phyloP scores from a whole-genome alignment of 2,888 invertebrate species.

The Arrhopalites spinosus region DNA sequence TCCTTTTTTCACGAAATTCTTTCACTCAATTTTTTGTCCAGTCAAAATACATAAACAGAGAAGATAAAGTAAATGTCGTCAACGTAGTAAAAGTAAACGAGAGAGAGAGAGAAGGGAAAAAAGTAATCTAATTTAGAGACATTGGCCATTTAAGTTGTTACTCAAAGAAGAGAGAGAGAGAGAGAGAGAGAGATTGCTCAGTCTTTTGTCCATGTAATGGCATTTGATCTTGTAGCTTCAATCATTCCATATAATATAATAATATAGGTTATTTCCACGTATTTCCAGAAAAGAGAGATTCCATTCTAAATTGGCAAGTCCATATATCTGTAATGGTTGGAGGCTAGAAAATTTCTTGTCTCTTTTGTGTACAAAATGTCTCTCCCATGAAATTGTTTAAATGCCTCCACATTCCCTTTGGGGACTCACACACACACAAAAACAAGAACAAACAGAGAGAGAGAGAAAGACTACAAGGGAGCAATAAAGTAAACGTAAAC shows the following conservation, averaged over 20 bases:
- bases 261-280: not conserved
- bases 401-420: not conserved
- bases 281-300: slow-evolving; percentile 6
- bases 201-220: slow-evolving; percentile 9
- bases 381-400: too few species aligned
- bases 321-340: not conserved
- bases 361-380: too few species aligned
- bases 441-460: not conserved
- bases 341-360: too few species aligned
- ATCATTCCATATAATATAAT: too few species aligned
- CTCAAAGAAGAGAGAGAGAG: not conserved
- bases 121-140: slow-evolving; percentile 33
- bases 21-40: too few species aligned
- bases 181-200: not conserved
- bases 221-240: not conserved
- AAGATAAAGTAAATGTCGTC: not conserved
- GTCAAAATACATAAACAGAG: not conserved
- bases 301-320: slow-evolving; percentile 18
- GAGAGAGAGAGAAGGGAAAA: not conserved
- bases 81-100: not conserved
- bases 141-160: slow-evolving; percentile 17
- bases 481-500: not conserved
- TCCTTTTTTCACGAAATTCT: too few species aligned
- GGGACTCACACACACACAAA: not conserved
- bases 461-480: not conserved